Evolutionary conservation across 2,888 invertebrate genomes (phyloP), one percentile per base, ranked within the genome.

Genomic region (Tortrix viridana): DNA sequence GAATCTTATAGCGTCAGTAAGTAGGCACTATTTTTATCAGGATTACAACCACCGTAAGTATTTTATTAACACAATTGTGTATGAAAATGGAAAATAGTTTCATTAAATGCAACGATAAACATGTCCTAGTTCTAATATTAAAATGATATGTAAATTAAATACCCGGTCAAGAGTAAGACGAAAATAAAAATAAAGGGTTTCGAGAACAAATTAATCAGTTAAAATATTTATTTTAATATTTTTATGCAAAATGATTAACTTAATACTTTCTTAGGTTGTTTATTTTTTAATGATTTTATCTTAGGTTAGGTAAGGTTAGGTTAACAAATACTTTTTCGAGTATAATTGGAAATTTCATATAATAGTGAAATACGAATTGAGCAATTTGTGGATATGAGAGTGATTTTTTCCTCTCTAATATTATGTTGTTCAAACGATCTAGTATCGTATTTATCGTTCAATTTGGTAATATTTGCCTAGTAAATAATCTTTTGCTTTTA

Each of bases 71-170:
- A 49, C 12, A 50, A 56, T 41, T 49, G 18, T 38, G 23, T 46
- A 62, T 53, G 47, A 58, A 53, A 63, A 58, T 63, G 63, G 46
- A 49, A n/a, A 59, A 59, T 64, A 48, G 23, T 62, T 53, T 53
- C 60, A 67, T 65, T 62, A 48, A 55, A 54, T 59, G 48, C 54
- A 48, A 26, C 65, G 60, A 68, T 67, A 66, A 66, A 66, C 66
- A 48, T 64, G 67, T 58, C 59, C 65, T 52, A 67, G 68, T 66
- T 65, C 65, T 66, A 65, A 52, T 65, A 71, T 73, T 70, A 66
- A 70, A 72, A 69, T 71, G n/a, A 62, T 66, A 71, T 71, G 73
- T 67, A 71, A 69, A 69, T 69, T 63, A 60, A 66, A 64, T 67
- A 65, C 62, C 32, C 60, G 56, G 32, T 23, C 19, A 44, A 62